Base-by-base conservation (phyloP, 2,113 vertebrate genomes). In the Glaucomys volans region DNA sequence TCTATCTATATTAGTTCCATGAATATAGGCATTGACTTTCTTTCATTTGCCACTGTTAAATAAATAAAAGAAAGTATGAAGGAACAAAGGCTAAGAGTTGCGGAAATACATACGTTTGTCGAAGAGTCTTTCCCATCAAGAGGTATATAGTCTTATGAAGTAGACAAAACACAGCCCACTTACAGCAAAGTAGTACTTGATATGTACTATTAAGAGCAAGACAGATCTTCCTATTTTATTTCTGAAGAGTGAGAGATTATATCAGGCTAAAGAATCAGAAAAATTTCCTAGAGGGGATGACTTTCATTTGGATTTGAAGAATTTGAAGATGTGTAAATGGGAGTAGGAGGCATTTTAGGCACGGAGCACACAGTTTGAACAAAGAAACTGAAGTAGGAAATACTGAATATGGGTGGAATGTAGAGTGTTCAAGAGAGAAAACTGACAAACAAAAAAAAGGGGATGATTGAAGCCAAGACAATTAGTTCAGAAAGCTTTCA, bases 361-460 rank as follows among this genome's bases (percentile, higher is more conserved):
- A 93, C n/a, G n/a, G 37, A 88, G 37, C 28, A 80, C 87, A 72
- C 2, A 35, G 3, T 52, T 86, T 76, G 75, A 8, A 42, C 40
- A 69, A 81, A 95, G 54, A 92, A 85, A 93, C 14, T 92, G n/a
- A 90, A 83, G 12, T 24, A 72, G 30, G 32, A 74, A 90, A 92
- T 66, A 10, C 62, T 79, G 22, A 80, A 67, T 3, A 81, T 76
- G 5, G 44, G 20, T 57, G 32, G 7, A 94, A 76, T 37, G 8
- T 52, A 86, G 10, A 8, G 0, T 47, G 30, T 37, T 87, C 42
- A 79, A 67, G 79, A 93, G 57, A 1, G 24, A 66, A 92, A 94
- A 86, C 24, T 71, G 28, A 87, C 24, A 83, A 96, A 90, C 66
- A 35, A 13, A 54, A n/a, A 69, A 90, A 74, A 14, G 16, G 5